Evolutionary conservation across 2,797 vertebrate species (phyloP).

Genomic region (Siniperca obscura): DNA sequence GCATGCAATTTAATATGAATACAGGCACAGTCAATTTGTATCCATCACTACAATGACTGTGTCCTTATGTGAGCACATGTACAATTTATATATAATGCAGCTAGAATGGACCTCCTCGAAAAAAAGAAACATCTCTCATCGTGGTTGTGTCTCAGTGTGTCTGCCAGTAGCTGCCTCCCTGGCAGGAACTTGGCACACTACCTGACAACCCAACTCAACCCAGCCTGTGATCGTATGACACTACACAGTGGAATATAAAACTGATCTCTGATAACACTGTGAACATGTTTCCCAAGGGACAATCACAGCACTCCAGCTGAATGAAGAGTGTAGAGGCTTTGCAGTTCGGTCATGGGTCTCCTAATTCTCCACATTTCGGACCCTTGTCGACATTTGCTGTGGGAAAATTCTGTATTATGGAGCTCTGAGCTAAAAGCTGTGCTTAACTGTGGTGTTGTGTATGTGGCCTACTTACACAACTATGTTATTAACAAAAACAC

Average conservation of each 20-base stretch:
- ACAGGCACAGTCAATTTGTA: conserved; percentile 20
- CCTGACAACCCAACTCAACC: not conserved
- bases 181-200: not conserved
- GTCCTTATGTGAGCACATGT: conserved; percentile 6
- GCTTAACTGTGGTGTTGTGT: too few relatives aligned
- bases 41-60: conserved; percentile 32
- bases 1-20: conserved; percentile 8
- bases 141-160: not conserved
- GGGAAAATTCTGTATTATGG: not conserved
- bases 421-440: too few relatives aligned
- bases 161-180: conserved; percentile 12
- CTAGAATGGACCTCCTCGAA: conserved; percentile 1
- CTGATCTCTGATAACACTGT: not conserved
- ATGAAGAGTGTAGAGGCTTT: not conserved
- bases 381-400: not conserved
- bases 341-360: not conserved
- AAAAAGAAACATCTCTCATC: conserved; percentile 24
- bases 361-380: not conserved
- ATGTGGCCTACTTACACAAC: too few relatives aligned
- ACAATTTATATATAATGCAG: conserved; percentile 2
- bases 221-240: conserved; percentile 12
- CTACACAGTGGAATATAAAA: conserved; percentile 9
- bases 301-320: not conserved
- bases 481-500: too few relatives aligned
- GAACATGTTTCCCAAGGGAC: conserved; percentile 2